Conservation (phyloP, 2,888 invertebrate species). For the Meta bourneti region DNA sequence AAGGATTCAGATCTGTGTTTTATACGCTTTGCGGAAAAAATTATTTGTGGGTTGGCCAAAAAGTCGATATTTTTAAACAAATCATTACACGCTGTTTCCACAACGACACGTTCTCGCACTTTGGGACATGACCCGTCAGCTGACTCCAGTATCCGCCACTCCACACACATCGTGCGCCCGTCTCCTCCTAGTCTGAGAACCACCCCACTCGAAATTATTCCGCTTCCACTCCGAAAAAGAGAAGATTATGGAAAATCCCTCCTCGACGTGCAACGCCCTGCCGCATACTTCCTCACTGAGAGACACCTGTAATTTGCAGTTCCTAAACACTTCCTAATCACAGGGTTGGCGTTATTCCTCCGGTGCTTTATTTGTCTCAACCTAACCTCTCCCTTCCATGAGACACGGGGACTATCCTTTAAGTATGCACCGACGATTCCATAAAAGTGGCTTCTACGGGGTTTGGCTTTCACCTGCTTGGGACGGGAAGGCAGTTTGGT, state of each 20-base stretch:
- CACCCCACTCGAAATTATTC: slow-evolving; percentile 2
- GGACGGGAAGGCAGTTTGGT: no score
- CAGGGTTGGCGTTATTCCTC: slow-evolving; percentile 34
- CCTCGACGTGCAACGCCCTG: not conserved
- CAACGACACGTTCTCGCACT: not conserved
- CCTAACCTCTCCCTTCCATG: not conserved
- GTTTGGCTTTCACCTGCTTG: no score
- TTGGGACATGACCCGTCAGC: not conserved
- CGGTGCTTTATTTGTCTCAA: slow-evolving; percentile 58
- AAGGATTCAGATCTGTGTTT: no score
- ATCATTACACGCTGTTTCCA: no score
- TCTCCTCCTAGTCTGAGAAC: not conserved
- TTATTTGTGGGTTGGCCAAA: no score
- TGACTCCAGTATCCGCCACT: not conserved
- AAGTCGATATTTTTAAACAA: no score
- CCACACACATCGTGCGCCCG: no score
- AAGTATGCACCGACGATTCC: not conserved
- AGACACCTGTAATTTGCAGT: slow-evolving; percentile 54
- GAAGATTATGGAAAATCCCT: not conserved
- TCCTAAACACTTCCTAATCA: slow-evolving; percentile 55
- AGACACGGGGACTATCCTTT: not conserved
- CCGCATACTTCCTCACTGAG: no score
- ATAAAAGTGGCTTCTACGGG: not conserved
- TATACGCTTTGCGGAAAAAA: no score
- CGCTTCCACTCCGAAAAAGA: slow-evolving; percentile 14